phyloP scores from a whole-genome alignment of 30 jellyfish, hydroid and myxozoan genomes.

The Aurelia aurita complex sp. Pacific region DNA sequence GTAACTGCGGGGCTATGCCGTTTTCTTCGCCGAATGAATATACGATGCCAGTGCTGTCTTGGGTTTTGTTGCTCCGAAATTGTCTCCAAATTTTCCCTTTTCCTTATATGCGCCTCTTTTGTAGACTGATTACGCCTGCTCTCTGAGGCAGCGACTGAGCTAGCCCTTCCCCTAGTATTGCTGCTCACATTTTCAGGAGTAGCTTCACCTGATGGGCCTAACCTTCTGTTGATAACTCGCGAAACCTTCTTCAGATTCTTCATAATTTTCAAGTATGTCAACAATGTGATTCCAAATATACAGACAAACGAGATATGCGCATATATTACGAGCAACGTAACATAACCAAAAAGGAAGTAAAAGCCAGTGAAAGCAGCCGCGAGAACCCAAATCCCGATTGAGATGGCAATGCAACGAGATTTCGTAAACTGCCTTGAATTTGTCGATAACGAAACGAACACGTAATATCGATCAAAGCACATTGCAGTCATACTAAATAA shows the following conservation, averaged over 20 bases:
- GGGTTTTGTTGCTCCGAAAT: no score
- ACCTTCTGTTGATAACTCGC: not conserved
- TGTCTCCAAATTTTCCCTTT: no score
- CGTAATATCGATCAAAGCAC: slow-evolving; percentile 86
- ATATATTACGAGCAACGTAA: slow-evolving; percentile 37
- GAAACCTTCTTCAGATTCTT: slow-evolving; percentile 23
- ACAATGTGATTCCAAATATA: slow-evolving; percentile 32
- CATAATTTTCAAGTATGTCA: slow-evolving; percentile 44
- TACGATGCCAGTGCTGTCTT: no score
- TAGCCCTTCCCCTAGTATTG: no score
- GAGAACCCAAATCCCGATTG: slow-evolving; percentile 56
- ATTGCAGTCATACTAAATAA: slow-evolving; percentile 75
- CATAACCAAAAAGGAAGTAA: slow-evolving; percentile 55
- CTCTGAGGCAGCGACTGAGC: no score
- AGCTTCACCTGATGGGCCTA: no score
- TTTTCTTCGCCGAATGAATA: no score
- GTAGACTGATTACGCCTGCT: no score
- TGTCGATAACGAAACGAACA: slow-evolving; percentile 59
- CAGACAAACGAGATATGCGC: slow-evolving; percentile 35
- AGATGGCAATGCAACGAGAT: slow-evolving; percentile 39
- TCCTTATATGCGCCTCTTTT: no score
- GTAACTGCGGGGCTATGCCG: no score
- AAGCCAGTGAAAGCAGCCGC: slow-evolving; percentile 52
- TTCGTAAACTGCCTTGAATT: slow-evolving; percentile 41
- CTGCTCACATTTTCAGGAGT: no score